A percentile compares a stretch with the other conserved stretches of the same genome.
Evolutionary conservation across 1,140 invertebrate species (phyloP).

Genomic region (Octopus sinensis): DNA sequence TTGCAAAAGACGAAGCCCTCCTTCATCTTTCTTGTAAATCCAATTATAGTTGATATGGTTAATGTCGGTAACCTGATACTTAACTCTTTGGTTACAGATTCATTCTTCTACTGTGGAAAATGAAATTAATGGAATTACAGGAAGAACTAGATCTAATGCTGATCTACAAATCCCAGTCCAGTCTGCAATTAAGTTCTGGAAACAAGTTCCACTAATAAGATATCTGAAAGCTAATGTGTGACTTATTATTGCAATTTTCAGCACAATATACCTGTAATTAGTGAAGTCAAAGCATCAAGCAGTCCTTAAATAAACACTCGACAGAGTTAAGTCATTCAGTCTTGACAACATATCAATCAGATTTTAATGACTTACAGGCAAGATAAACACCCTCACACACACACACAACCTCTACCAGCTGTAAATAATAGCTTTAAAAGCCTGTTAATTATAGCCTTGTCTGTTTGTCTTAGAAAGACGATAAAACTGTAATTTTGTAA

Average conservation of each 20-base stretch:
- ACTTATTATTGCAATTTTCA: not conserved
- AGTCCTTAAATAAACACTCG: not conserved
- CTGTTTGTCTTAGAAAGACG: not conserved
- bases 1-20: not conserved
- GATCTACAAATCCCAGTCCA: not conserved
- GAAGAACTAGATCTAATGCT: not conserved
- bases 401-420: not conserved
- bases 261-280: conserved; percentile 1
- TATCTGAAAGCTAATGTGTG: not conserved
- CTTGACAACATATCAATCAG: conserved; percentile 3
- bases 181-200: not conserved
- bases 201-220: not conserved
- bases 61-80: not conserved
- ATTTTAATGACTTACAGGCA: not conserved
- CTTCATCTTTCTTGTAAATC: not conserved
- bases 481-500: not conserved
- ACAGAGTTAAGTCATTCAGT: too few relatives aligned
- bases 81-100: not conserved
- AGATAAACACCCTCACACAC: not conserved
- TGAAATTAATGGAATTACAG: not conserved
- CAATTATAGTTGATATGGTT: conserved; percentile 4
- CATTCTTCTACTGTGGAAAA: not conserved
- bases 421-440: not conserved
- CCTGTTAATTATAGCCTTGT: not conserved
- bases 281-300: not conserved